Evolutionary conservation across 2,888 invertebrate genomes (phyloP), one percentile per base, ranked within the genome.

Genomic region (Mythimna impura): DNA sequence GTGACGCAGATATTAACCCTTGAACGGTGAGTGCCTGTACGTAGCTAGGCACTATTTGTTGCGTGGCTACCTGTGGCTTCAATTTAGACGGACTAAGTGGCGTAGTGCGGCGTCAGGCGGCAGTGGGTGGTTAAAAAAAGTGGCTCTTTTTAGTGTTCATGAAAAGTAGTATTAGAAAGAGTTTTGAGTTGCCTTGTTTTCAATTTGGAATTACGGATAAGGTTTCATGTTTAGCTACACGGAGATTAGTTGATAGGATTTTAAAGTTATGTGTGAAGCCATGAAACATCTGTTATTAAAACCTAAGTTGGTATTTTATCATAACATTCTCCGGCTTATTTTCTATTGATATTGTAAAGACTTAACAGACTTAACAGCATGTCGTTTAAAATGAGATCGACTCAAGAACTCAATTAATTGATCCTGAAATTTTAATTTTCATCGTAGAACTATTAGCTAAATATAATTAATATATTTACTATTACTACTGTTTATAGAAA

Each of bases 41-140:
- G 69, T 81, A 78, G 81, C 65, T 78, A 68, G 61, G 68, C 25
- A 12, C 55, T 40, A 66, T 81, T 66, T 78, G 60, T 73, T 61
- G 60, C 62, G 22, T 47, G 30, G 54, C 80, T 73, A 80, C 80
- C 80, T 80, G 80, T 80, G 67, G 80, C 82, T 82, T 82, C 83
- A 55, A 73, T 67, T 69, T 73, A 82, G 79, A 55, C 34, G 22
- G 36, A 58, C 76, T 75, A 65, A 67, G 57, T 57, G 47, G 36
- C 66, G 66, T 30, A 36, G 55, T 58, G 71, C 61, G 72, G 57
- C 36, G 77, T 65, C 63, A 61, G 64, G 54, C 54, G 57, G 17
- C 25, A 6, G 55, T 22, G 14, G 47, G 47, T 58, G 22, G 36
- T 55, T 61, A 6, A 30, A 9, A 22, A 68, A 76, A 57, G 30